Conservation (phyloP, 2,888 invertebrate species). For the Notodonta ziczac region DNA sequence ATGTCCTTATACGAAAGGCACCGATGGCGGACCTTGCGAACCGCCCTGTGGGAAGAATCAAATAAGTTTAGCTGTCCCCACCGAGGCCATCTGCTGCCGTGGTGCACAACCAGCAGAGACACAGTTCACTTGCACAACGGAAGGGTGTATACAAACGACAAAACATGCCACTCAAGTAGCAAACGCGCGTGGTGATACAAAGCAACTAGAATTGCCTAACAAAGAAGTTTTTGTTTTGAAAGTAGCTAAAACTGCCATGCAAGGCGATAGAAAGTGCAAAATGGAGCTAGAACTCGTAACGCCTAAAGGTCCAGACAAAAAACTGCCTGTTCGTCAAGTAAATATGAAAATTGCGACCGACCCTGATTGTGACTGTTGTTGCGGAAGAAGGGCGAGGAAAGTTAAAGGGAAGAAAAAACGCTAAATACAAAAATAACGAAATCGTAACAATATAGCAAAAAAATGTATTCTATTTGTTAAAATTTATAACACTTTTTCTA, state of each 20-base stretch:
- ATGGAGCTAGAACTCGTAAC: slow-evolving; percentile 87
- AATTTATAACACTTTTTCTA: background rate
- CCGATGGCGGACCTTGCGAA: slow-evolving; percentile 55
- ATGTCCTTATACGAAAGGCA: slow-evolving; percentile 59
- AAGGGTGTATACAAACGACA: slow-evolving; percentile 65
- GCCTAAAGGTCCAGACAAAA: slow-evolving; percentile 85
- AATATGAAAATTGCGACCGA: slow-evolving; percentile 67
- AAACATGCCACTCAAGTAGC: slow-evolving; percentile 65
- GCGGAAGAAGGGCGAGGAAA: slow-evolving; percentile 46
- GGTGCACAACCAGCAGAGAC: slow-evolving; percentile 65
- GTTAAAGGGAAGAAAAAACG: slow-evolving; percentile 47
- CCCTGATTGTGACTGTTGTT: slow-evolving; percentile 66
- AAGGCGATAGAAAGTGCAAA: slow-evolving; percentile 86
- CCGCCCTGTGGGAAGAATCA: slow-evolving; percentile 77
- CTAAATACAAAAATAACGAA: slow-evolving; percentile 17
- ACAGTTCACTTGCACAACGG: slow-evolving; percentile 76
- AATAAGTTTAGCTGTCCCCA: slow-evolving; percentile 69
- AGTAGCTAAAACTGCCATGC: slow-evolving; percentile 87
- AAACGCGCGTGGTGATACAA: slow-evolving; percentile 62
- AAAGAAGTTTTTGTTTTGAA: slow-evolving; percentile 86
- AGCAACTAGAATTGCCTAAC: slow-evolving; percentile 72
- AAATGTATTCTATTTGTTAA: background rate
- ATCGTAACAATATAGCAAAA: background rate
- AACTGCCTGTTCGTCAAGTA: slow-evolving; percentile 73
- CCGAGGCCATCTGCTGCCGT: slow-evolving; percentile 64